Evolutionary conservation across 1,140 invertebrate genomes (phyloP), one percentile per base, ranked within the genome.

Genomic region (Aphelenchoides besseyi): DNA sequence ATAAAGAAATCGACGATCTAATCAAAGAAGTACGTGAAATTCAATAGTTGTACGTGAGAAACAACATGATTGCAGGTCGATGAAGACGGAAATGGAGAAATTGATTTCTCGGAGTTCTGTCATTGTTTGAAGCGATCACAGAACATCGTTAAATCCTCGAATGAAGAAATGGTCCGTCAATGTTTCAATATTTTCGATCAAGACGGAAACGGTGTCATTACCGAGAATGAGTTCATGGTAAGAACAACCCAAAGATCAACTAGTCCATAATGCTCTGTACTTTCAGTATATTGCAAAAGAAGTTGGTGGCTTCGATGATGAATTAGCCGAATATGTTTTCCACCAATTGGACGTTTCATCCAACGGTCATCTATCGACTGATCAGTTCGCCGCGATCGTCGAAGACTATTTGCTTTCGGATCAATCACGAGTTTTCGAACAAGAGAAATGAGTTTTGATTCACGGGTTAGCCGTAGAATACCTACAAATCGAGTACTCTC

Each of bases 181-280:
- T 83, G 82, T 62, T 83, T 83, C 53, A 73, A 83, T 28, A 74
- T 83, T 8, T 85, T 83, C 54, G 82, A 83, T 62, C 82, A 83
- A 67, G 82, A 83, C 53, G 29, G 75, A 0, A 83, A 83, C 70
- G 82, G 82, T 8, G 68, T 83, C 32, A 85, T 83, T 26, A 82
- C 76, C 12, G 79, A 81, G 41, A 82, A 80, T 41, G 83, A 83
- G 53, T 83, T 85, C 68, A 82, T 85, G 57, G 78, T 81, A 29
- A 62, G n/a, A n/a, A 57, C 30, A n/a, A 37, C 23, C n/a, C n/a
- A n/a, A n/a, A n/a, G n/a, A n/a, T n/a, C n/a, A 77, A 54, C 26
- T 36, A 30, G 16, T n/a, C n/a, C 12, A 26, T n/a, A 48, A 69
- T 54, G n/a, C 18, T 37, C 36, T n/a, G 18, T 52, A 48, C 36